Conservation (phyloP, 1,140 invertebrate genomes). For the Drosophila trapezifrons region DNA sequence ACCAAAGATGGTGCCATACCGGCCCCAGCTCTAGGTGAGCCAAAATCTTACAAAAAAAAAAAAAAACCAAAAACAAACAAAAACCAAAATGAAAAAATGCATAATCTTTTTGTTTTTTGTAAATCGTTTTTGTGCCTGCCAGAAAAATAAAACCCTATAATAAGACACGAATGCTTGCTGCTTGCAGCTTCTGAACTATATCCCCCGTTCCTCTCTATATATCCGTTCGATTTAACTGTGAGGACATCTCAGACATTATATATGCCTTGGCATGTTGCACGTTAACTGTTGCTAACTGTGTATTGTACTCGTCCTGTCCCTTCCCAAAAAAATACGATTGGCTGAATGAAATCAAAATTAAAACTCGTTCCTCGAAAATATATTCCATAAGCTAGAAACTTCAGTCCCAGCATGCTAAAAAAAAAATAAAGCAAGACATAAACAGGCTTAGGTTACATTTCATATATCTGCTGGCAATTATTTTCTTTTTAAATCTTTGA, state of each 20-base stretch:
- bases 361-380: conserved; percentile 7
- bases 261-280: conserved; percentile 73
- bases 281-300: conserved; percentile 65
- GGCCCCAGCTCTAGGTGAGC: conserved; percentile 89
- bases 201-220: conserved; percentile 35
- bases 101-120: conserved; percentile 39
- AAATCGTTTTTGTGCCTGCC: conserved; percentile 25
- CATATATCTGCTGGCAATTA: conserved; percentile 9
- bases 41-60: conserved; percentile 31
- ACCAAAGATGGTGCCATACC: conserved; percentile 90
- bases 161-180: conserved; percentile 44
- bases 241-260: conserved; percentile 24
- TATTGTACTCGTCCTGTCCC: conserved; percentile 25
- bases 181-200: conserved; percentile 38
- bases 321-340: conserved; percentile 46
- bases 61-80: conserved; percentile 8
- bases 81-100: conserved; percentile 29
- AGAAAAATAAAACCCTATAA: conserved; percentile 28
- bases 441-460: conserved; percentile 5
- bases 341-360: conserved; percentile 44
- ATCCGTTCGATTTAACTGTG: conserved; percentile 14
- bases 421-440: neutral
- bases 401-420: conserved; percentile 48
- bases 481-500: conserved; percentile 13
- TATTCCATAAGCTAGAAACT: conserved; percentile 27